Percentiles rank a stretch among this genome's conserved stretches.
phyloP scores from a whole-genome alignment of 2,113 vertebrate species.

The Heterotis niloticus region DNA sequence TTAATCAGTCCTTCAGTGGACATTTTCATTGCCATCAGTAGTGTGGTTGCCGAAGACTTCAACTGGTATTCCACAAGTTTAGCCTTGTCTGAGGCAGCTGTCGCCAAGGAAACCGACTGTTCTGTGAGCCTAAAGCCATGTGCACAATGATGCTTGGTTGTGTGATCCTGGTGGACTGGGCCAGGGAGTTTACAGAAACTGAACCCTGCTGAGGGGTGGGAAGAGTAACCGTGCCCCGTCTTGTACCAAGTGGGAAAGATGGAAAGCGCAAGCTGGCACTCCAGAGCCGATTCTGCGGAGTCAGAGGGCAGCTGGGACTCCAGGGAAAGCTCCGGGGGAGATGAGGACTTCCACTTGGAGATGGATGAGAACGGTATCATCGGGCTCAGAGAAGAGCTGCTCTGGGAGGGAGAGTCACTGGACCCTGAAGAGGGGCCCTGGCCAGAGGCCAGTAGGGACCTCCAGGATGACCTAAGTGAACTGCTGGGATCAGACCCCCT shows the following conservation, averaged over 20 bases:
- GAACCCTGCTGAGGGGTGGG: neutral
- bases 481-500: slow-evolving; percentile 36
- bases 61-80: neutral
- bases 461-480: slow-evolving; percentile 39
- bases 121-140: neutral
- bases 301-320: slow-evolving; percentile 48
- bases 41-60: neutral
- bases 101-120: neutral
- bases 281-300: slow-evolving; percentile 37
- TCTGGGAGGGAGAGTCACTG: slow-evolving; percentile 31
- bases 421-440: slow-evolving; percentile 28
- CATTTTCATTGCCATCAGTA: neutral
- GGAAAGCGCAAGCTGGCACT: slow-evolving; percentile 22
- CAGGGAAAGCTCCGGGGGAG: slow-evolving; percentile 25
- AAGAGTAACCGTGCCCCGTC: too few relatives aligned
- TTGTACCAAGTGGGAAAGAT: neutral
- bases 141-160: too few relatives aligned
- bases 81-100: neutral
- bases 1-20: too few relatives aligned
- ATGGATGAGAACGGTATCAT: slow-evolving; percentile 72
- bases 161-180: neutral
- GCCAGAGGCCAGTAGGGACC: neutral
- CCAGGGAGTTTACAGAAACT: neutral
- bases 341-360: slow-evolving; percentile 49
- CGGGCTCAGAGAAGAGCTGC: slow-evolving; percentile 43